Evolutionary conservation across 2,113 vertebrate species (phyloP).

Genomic region (Proteles cristata): DNA sequence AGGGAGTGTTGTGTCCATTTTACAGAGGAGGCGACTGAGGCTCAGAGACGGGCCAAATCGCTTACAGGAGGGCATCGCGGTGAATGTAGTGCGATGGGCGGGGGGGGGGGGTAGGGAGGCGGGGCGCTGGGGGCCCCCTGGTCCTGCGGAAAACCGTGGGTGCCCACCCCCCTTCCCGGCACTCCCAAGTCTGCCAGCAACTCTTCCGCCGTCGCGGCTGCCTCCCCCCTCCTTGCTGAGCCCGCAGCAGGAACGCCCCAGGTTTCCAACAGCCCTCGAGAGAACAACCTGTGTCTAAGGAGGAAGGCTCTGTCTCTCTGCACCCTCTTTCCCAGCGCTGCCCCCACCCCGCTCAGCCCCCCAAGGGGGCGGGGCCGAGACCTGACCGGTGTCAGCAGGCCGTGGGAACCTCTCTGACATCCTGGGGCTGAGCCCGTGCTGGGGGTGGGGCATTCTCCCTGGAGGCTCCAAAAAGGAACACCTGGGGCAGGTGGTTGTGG

Average conservation of each 20-base stretch:
- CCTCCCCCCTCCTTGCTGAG: neutral
- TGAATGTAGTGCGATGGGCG: too few species aligned
- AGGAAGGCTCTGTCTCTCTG: neutral
- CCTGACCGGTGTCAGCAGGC: too few species aligned
- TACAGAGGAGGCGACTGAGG: too few species aligned
- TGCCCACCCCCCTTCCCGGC: neutral
- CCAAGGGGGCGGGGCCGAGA: neutral
- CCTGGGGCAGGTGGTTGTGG: neutral
- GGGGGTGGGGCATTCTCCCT: rapidly evolving
- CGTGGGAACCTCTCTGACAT: neutral
- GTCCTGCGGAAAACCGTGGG: rapidly evolving
- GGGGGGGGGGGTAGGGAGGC: too few species aligned
- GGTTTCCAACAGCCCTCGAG: neutral
- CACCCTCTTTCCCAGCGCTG: neutral
- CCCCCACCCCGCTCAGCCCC: neutral
- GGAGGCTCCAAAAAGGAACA: neutral
- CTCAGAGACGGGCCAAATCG: too few species aligned
- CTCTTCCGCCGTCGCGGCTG: rapidly evolving
- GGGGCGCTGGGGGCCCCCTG: neutral
- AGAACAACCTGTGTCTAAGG: neutral
- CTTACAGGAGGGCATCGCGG: neutral
- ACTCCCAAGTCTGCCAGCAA: rapidly evolving
- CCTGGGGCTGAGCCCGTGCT: neutral
- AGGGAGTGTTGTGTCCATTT: too few species aligned
- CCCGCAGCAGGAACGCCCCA: neutral